Percentiles rank a stretch among this genome's conserved stretches.
These are phyloP conservation scores for Aurelia aurita complex sp. Pacific DNA, from an alignment of 30 jellyfish, hydroid and myxozoan genomes.

Conservation along the genomic window DNA sequence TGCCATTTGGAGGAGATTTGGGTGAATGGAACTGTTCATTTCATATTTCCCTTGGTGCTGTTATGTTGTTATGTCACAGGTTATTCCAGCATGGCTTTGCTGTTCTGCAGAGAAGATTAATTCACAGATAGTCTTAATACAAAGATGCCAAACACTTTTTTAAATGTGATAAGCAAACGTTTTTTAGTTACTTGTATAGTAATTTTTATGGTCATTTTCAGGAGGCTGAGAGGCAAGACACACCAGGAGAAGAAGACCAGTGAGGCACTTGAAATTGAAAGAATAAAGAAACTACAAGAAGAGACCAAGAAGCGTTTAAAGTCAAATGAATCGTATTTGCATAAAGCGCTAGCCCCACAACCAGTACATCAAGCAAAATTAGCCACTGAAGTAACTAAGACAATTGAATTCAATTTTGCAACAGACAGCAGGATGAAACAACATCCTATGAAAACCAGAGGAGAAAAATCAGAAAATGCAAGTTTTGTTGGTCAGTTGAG, in stretches of 20 bases:
- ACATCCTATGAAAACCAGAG: slow-evolving; percentile 78
- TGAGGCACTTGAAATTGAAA: slow-evolving; percentile 73
- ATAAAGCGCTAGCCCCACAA: slow-evolving; percentile 75
- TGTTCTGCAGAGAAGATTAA: too few species aligned
- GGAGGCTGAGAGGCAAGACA: slow-evolving; percentile 49
- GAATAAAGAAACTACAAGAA: slow-evolving; percentile 70
- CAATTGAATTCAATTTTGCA: slow-evolving; percentile 86
- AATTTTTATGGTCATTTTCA: neutral
- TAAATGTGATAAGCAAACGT: too few species aligned
- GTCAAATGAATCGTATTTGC: slow-evolving; percentile 53
- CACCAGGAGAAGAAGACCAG: slow-evolving; percentile 27
- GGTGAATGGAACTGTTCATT: too few species aligned
- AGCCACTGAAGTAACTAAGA: slow-evolving; percentile 58
- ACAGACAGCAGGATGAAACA: slow-evolving; percentile 83
- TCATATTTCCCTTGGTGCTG: too few species aligned
- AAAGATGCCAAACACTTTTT: too few species aligned
- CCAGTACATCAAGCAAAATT: slow-evolving; percentile 65
- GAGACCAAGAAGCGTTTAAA: slow-evolving; percentile 68
- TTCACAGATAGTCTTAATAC: too few species aligned
- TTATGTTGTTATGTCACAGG: too few species aligned
- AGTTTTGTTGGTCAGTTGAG: slow-evolving; percentile 78
- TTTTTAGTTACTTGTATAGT: neutral
- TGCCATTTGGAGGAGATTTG: too few species aligned
- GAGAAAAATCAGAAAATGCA: slow-evolving; percentile 30
- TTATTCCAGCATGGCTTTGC: too few species aligned